Percentiles rank a stretch among this genome's conserved stretches.
Conservation (phyloP, 2,113 vertebrate species). For the Antechinus stuartii region DNA sequence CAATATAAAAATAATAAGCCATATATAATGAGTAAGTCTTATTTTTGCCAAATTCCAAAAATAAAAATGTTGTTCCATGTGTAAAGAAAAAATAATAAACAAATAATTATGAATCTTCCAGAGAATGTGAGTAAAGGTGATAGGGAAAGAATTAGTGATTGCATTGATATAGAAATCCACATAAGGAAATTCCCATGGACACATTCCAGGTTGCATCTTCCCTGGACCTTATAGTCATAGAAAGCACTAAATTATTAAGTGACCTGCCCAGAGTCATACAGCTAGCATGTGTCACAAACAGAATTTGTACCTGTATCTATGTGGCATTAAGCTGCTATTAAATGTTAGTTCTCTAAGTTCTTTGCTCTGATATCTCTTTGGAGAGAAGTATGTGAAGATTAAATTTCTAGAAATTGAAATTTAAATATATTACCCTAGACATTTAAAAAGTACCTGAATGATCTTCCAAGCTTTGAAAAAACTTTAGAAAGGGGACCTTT, state of each 20-base stretch:
- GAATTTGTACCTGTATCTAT: not conserved
- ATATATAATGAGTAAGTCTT: not conserved
- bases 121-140: not conserved
- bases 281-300: not conserved
- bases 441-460: constrained; percentile 13
- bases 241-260: not conserved
- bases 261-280: not conserved
- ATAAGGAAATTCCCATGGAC: not conserved
- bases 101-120: not conserved
- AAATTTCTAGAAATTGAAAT: not conserved
- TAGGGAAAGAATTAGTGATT: not conserved
- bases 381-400: not conserved
- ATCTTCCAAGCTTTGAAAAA: not conserved
- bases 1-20: not conserved
- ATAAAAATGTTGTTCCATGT: not conserved
- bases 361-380: not conserved
- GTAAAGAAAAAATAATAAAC: not conserved
- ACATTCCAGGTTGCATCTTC: not conserved
- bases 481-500: not conserved
- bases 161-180: not conserved
- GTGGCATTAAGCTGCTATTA: not conserved
- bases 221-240: not conserved
- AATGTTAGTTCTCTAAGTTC: not conserved
- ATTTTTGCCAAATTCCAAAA: not conserved
- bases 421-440: not conserved